Evolutionary conservation across 2,888 invertebrate species (phyloP).

Genomic region (Hirtodrosophila trivittata): DNA sequence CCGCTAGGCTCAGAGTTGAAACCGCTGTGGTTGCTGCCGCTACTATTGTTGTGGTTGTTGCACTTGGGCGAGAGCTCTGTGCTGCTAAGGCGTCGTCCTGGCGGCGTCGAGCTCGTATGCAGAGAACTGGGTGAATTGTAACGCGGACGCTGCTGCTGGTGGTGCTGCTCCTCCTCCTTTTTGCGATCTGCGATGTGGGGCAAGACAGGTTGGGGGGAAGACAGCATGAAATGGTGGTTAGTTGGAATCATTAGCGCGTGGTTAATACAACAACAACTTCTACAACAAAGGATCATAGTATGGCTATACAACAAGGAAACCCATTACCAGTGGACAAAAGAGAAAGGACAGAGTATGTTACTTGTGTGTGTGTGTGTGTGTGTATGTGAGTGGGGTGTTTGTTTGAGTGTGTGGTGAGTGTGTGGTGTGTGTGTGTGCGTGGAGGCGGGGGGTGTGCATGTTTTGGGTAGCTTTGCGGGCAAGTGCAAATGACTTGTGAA

Average conservation of each 20-base stretch:
- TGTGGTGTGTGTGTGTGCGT: background rate
- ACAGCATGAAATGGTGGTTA: slow-evolving; percentile 46
- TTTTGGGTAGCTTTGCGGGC: background rate
- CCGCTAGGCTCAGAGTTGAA: slow-evolving; percentile 57
- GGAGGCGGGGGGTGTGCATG: slow-evolving; percentile 1
- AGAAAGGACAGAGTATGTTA: background rate
- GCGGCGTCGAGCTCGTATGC: slow-evolving; percentile 40
- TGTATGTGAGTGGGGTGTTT: background rate
- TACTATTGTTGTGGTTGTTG: slow-evolving; percentile 7
- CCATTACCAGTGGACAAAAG: slow-evolving; percentile 23
- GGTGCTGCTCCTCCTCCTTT: slow-evolving; percentile 78
- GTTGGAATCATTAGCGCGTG: slow-evolving; percentile 31
- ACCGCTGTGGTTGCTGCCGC: slow-evolving; percentile 34
- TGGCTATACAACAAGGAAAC: slow-evolving; percentile 15
- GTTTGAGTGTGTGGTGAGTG: slow-evolving; percentile 1
- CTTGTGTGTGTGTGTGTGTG: background rate
- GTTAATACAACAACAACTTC: slow-evolving; percentile 21
- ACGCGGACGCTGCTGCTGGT: slow-evolving; percentile 63
- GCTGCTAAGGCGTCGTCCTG: slow-evolving; percentile 53
- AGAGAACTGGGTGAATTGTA: slow-evolving; percentile 73
- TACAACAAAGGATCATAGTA: background rate
- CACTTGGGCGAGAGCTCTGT: slow-evolving; percentile 67
- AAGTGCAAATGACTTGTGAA: slow-evolving; percentile 14
- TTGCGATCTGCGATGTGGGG: slow-evolving; percentile 78
- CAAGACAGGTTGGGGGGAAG: slow-evolving; percentile 17